These are phyloP conservation scores for Polypterus senegalus DNA, from an alignment of 2,113 vertebrate species.

Conservation along the genomic window DNA sequence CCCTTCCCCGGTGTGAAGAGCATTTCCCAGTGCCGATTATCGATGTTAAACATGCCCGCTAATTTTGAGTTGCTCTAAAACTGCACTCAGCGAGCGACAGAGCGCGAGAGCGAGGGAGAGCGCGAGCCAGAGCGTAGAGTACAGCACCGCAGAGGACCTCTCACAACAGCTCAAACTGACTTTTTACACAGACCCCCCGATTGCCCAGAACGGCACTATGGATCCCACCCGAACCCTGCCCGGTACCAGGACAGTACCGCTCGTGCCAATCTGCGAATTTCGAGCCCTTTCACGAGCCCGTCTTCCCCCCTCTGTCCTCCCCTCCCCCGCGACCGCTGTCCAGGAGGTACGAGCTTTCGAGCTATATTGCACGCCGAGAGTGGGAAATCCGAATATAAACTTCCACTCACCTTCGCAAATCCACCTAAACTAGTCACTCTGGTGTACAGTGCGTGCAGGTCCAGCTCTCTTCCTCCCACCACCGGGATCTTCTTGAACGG, in stretches of 20 bases:
- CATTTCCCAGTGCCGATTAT: slow-evolving; percentile 71
- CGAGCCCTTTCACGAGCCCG: no score
- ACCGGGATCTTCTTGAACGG: slow-evolving; percentile 95
- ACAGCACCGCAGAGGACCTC: slow-evolving; percentile 10
- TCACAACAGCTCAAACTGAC: slow-evolving; percentile 21
- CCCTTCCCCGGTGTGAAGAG: slow-evolving; percentile 42
- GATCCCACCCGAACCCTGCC: no score
- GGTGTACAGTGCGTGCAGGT: slow-evolving; percentile 91
- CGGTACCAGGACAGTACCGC: no score
- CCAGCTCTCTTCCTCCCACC: slow-evolving; percentile 95
- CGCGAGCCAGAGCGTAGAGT: slow-evolving; percentile 17
- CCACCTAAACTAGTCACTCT: slow-evolving; percentile 97
- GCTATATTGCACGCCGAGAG: slow-evolving; percentile 34
- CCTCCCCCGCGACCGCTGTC: slow-evolving; percentile 34
- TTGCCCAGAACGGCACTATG: no score
- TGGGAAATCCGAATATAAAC: slow-evolving; percentile 60
- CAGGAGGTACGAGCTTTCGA: slow-evolving; percentile 47
- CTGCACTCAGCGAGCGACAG: slow-evolving; percentile 54
- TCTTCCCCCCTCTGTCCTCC: slow-evolving; percentile 32
- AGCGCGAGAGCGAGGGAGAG: slow-evolving; percentile 13
- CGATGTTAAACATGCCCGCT: slow-evolving; percentile 90
- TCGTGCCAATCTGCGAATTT: no score
- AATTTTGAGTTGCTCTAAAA: slow-evolving; percentile 86
- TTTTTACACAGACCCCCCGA: slow-evolving; percentile 33
- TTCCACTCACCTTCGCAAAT: slow-evolving; percentile 97